A percentile compares a stretch with the other conserved stretches of the same genome.
These are phyloP conservation scores for Oreochromis aureus DNA, from an alignment of 2,113 vertebrate genomes.

Conservation along the genomic window DNA sequence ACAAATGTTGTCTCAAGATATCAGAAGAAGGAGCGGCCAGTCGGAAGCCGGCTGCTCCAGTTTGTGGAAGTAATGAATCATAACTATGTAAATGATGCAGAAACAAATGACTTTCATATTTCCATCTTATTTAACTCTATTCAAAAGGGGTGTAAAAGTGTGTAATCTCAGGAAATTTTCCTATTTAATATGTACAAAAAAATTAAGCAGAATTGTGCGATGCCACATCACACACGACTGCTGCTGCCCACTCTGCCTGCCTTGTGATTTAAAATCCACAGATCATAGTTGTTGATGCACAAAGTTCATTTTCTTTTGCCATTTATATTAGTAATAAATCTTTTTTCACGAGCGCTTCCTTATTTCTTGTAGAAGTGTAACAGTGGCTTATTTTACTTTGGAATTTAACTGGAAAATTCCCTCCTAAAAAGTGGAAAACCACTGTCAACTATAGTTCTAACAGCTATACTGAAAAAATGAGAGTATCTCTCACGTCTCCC, in stretches of 20 bases:
- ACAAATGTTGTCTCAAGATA: conserved; percentile 63
- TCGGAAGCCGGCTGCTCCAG: background rate
- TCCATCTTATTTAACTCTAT: background rate
- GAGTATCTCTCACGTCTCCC: background rate
- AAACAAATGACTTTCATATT: background rate
- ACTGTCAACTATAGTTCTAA: background rate
- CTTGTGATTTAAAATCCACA: background rate
- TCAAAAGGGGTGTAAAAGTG: background rate
- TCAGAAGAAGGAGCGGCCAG: background rate
- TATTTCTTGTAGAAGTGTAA: background rate
- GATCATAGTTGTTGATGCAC: background rate
- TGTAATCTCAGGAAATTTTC: background rate
- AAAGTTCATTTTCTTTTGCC: background rate
- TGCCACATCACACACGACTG: background rate
- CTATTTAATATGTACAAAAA: background rate
- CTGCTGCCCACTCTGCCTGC: background rate
- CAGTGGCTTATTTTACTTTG: background rate
- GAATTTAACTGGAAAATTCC: background rate
- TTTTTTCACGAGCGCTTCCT: background rate
- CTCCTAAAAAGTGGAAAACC: background rate
- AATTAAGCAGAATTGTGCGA: background rate
- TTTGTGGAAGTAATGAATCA: background rate
- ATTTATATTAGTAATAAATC: background rate
- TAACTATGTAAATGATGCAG: background rate
- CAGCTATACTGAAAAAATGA: background rate